Base-by-base conservation (phyloP, 1,140 invertebrate genomes). In the Drosophila asahinai region DNA sequence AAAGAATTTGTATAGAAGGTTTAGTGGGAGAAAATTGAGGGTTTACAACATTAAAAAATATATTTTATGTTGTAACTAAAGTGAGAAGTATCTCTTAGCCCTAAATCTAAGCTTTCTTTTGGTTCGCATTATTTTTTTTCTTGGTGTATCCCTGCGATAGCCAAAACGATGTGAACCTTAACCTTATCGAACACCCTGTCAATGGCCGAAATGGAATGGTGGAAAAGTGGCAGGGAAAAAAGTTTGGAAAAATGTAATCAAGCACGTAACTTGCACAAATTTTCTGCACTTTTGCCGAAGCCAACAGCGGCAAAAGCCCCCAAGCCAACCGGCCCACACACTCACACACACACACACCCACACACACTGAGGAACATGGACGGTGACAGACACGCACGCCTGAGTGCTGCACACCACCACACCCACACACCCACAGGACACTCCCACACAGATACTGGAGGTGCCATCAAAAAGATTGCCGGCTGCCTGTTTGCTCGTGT, bases 231-330 rank as follows among this genome's bases (percentile, higher is more conserved):
- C 30, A 62, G 59, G 38, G 49, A 77, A 77, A 83, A 75, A 84
- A 86, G 43, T 86, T 86, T 62, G 70, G 80, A 79, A 87, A 90
- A 90, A 90, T 82, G 76, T 90, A 90, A 91, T 90, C 86, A 90
- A 90, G 86, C 86, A 90, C 86, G 86, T 91, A 90, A 90, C 86
- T 86, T 90, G 86, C 81, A 90, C 79, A 90, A 91, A 90, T 91
- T 90, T 89, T 89, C 86, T 89, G 86, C 86, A 89, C 86, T 89
- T 86, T 90, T 89, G 82, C 59, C 81, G 55, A 90, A 90, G 75
- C 71, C 81, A 79, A 78, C 86, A 81, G 70, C 60, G 70, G 66
- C 49, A 76, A 86, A 86, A 89, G 67, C 71, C 80, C 62, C 59
- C 75, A 80, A 81, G 86, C 84, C 52, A 77, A 42, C 77, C 33